A percentile compares a stretch with the other conserved stretches of the same genome.
phyloP scores from a whole-genome alignment of 2,888 invertebrate genomes.

The Epinotia demarniana region DNA sequence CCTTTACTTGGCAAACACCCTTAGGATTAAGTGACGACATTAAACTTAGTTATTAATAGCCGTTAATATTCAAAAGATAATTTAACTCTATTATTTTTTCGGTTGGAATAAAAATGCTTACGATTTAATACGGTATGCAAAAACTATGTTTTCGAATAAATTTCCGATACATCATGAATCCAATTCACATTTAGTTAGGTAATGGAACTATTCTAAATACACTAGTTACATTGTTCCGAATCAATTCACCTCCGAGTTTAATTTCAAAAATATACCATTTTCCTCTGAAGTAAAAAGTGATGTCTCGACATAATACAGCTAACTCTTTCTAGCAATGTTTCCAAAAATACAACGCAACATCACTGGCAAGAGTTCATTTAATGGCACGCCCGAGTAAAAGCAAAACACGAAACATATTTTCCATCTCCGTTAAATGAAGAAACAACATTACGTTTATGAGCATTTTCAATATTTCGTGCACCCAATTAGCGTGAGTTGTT shows the following conservation, averaged over 20 bases:
- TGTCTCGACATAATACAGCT: not conserved
- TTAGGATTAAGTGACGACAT: not conserved
- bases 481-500: no score
- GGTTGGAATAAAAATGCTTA: not conserved
- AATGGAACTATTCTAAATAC: no score
- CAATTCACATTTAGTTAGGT: no score
- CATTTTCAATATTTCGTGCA: no score
- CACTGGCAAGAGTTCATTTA: slow-evolving; percentile 1
- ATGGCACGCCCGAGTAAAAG: slow-evolving; percentile 25
- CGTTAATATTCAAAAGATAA: not conserved
- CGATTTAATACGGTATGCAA: not conserved
- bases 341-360: not conserved
- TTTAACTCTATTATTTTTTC: not conserved
- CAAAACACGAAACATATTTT: not conserved
- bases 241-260: not conserved
- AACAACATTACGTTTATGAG: not conserved
- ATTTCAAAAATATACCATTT: not conserved
- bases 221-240: not conserved
- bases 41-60: not conserved
- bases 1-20: not conserved
- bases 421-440: not conserved
- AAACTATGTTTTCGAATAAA: not conserved
- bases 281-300: not conserved
- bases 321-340: no score
- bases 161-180: not conserved